Conservation (phyloP, 2,113 vertebrate species). For the Brachypodius melanocephalos region DNA sequence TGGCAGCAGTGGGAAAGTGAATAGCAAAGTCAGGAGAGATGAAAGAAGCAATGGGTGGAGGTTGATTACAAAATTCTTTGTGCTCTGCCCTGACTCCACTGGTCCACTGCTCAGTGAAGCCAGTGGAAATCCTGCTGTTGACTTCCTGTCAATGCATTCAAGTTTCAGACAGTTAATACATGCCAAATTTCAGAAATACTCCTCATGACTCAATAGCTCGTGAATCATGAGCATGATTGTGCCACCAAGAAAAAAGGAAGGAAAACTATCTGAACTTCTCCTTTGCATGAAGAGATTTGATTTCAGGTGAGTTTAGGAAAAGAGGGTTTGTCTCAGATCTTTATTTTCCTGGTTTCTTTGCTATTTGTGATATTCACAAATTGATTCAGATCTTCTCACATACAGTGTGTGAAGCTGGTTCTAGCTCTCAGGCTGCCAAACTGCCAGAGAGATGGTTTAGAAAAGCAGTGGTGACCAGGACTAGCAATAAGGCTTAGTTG, state of each 20-base stretch:
- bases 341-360: neutral
- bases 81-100: neutral
- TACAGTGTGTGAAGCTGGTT: neutral
- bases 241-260: neutral
- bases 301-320: neutral
- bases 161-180: neutral
- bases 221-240: neutral
- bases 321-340: neutral
- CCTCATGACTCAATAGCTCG: neutral
- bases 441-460: neutral
- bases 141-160: neutral
- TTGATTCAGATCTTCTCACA: neutral
- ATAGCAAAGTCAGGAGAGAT: neutral
- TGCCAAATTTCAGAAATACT: neutral
- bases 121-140: neutral
- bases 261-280: neutral
- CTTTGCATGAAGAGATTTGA: neutral
- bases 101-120: neutral
- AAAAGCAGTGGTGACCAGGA: neutral
- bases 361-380: neutral
- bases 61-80: neutral
- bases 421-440: neutral
- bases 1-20: neutral
- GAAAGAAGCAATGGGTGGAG: neutral
- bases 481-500: slow-evolving; percentile 12